Base-by-base conservation (phyloP, 30 jellyfish, hydroid and myxozoan genomes). In the Turritopsis dohrnii region DNA sequence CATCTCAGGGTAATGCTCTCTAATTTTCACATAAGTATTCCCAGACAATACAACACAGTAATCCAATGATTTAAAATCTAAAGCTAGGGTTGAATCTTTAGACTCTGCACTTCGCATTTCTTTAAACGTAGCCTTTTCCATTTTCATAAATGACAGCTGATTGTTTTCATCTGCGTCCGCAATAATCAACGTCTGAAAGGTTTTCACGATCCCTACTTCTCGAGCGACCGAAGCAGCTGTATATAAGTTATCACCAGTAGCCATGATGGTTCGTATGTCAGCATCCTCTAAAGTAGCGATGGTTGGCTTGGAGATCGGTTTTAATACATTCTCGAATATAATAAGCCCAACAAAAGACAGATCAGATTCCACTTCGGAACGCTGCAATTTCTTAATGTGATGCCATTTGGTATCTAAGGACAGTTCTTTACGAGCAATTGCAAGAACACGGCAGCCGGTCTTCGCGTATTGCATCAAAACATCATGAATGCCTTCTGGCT, bases 211-310 rank as follows among this genome's bases (percentile, higher is more conserved):
- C 29, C 29, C 77, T 18, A 69, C 30, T 54, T 86, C 86, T 18
- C 77, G 27, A 20, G 90, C 94, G 24, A 86, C 87, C 65, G 81
- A 60, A 1, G 80, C 76, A 18, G 94, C 94, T 22, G 94, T 86
- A 3, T 29, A 27, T 0, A 86, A 87, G 75, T 86, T 53, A 74
- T 86, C 94, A 9, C 94, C 94, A 18, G 94, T 86, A 5, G 86
- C 94, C 94, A 86, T 86, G 75, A 82, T 88, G 23, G 92, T 86
- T 9, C 89, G 25, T n/a, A 86, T 69, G 26, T 66, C 41, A 26
- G 92, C 94, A 28, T 79, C 31, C 21, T 79, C 27, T 9, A 86
- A 65, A 27, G 74, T 72, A 29, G 18, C 23, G n/a, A 86, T 86
- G 28, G 73, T 52, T 5, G 85, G 26, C 13, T 30, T 72, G 7